These are phyloP conservation scores for Malacoctenus gilli DNA, from an alignment of 2,797 vertebrate genomes.

Conservation along the genomic window DNA sequence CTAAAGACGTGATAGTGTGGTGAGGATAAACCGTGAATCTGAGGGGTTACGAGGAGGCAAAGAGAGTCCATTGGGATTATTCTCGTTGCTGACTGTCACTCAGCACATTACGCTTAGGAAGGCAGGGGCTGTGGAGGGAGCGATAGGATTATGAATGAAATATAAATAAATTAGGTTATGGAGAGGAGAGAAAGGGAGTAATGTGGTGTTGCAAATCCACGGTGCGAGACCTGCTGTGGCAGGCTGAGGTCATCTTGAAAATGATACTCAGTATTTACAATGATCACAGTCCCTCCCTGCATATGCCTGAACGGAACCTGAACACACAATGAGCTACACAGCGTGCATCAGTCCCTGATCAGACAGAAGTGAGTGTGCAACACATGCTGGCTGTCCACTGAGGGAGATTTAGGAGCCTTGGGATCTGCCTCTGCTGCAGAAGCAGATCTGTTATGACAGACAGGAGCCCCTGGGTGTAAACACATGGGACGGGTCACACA, in stretches of 20 bases:
- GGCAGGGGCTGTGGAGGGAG: background rate
- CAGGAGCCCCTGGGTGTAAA: conserved; percentile 11
- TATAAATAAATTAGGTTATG: conserved; percentile 35
- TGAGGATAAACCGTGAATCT: background rate
- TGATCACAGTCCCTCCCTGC: background rate
- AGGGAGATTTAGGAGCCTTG: conserved; percentile 48
- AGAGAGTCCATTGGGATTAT: conserved; percentile 14
- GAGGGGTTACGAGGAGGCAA: conserved; percentile 1
- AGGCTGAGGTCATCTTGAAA: background rate
- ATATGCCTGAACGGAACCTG: background rate
- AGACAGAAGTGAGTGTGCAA: conserved; percentile 46
- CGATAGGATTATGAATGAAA: conserved; percentile 41
- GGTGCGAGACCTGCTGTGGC: background rate
- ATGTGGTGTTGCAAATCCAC: background rate
- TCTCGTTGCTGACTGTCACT: conserved; percentile 12
- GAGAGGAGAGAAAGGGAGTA: conserved; percentile 1
- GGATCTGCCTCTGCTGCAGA: conserved; percentile 22
- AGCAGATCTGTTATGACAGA: conserved; percentile 45
- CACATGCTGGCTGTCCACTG: conserved; percentile 64
- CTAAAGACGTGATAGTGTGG: conserved; percentile 17
- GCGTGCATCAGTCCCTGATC: conserved; percentile 36
- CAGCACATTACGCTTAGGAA: conserved; percentile 5
- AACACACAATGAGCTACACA: conserved; percentile 1
- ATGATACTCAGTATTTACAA: background rate
- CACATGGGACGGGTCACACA: conserved; percentile 19